These are phyloP conservation scores for Maniola hyperantus DNA, from an alignment of 2,888 invertebrate species.

Conservation along the genomic window DNA sequence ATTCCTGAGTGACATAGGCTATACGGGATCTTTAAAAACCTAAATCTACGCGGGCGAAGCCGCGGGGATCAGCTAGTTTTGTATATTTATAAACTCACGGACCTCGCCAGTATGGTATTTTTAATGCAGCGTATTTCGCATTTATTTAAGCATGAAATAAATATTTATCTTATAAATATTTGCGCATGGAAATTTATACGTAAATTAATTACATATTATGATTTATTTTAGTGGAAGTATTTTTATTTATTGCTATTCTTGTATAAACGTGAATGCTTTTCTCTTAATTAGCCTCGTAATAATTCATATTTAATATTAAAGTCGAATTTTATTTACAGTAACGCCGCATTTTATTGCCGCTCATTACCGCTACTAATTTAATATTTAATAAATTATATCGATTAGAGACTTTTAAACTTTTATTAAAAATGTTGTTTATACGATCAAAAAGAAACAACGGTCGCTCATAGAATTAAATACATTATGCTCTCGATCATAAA, in stretches of 20 bases:
- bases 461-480: constrained; percentile 77
- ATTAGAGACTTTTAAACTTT: constrained; percentile 59
- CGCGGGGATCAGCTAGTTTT: neutral
- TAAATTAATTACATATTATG: neutral
- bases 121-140: neutral
- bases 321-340: constrained; percentile 53
- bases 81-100: neutral
- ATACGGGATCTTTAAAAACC: too few species aligned
- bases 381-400: constrained; percentile 45
- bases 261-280: neutral
- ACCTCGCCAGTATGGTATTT: neutral
- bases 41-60: too few species aligned
- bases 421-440: constrained; percentile 74
- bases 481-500: constrained; percentile 75
- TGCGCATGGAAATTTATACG: neutral
- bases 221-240: neutral
- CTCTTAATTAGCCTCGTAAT: constrained; percentile 1
- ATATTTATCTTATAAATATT: neutral
- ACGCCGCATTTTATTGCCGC: constrained; percentile 49
- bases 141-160: neutral
- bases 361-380: constrained; percentile 60
- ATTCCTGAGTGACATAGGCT: too few species aligned
- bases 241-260: neutral
- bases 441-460: constrained; percentile 75
- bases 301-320: constrained; percentile 13